Percentiles rank a stretch among this genome's conserved stretches.
phyloP scores from a whole-genome alignment of 92 coral and sea anemone species.

The Blastomussa wellsi region DNA sequence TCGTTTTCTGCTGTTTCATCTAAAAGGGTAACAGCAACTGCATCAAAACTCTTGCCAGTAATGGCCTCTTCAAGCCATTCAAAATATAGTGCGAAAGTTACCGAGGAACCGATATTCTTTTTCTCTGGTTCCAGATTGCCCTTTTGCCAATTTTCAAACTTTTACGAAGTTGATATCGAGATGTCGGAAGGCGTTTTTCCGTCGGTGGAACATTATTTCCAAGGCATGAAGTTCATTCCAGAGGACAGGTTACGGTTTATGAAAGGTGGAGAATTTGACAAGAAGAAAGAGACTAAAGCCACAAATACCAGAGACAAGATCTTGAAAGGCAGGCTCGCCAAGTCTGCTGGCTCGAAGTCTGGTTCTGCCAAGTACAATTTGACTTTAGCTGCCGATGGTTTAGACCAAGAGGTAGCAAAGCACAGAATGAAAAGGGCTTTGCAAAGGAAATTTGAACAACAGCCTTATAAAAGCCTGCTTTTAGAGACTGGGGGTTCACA shows the following conservation, averaged over 20 bases:
- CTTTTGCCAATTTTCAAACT: slow-evolving; percentile 71
- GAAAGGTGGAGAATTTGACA: slow-evolving; percentile 72
- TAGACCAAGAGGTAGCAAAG: slow-evolving; percentile 76
- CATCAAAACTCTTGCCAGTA: neutral
- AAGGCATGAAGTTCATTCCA: slow-evolving; percentile 89
- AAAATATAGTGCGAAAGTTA: neutral
- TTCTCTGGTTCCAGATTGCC: slow-evolving; percentile 34
- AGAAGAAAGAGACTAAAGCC: slow-evolving; percentile 39
- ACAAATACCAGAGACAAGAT: slow-evolving; percentile 46
- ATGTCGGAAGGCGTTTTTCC: slow-evolving; percentile 89
- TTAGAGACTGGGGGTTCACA: slow-evolving; percentile 55
- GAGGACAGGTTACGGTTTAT: slow-evolving; percentile 71
- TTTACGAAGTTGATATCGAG: slow-evolving; percentile 77
- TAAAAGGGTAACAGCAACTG: neutral
- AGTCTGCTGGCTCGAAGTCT: slow-evolving; percentile 87
- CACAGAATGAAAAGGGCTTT: slow-evolving; percentile 79
- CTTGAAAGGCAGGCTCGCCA: slow-evolving; percentile 72
- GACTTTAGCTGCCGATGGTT: slow-evolving; percentile 66
- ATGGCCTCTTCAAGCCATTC: slow-evolving; percentile 11
- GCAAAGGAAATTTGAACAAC: slow-evolving; percentile 61
- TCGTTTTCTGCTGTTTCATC: neutral
- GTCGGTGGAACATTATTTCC: slow-evolving; percentile 91
- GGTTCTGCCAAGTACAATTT: slow-evolving; percentile 69
- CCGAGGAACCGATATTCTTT: slow-evolving; percentile 23
- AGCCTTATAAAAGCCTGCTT: slow-evolving; percentile 71